These are phyloP conservation scores for Carabus problematicus DNA, from an alignment of 2,888 invertebrate species.

Conservation along the genomic window DNA sequence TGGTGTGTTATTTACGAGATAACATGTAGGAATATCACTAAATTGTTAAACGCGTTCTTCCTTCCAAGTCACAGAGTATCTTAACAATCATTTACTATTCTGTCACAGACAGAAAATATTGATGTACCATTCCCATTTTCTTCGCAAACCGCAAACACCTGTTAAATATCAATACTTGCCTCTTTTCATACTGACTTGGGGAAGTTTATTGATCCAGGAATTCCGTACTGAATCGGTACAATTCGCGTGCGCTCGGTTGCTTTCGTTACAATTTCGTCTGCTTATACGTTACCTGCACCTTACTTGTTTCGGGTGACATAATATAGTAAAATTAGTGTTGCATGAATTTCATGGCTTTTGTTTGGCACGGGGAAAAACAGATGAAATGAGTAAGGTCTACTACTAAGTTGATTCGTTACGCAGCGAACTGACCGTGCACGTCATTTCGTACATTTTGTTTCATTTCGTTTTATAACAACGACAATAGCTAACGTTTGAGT, in stretches of 20 bases:
- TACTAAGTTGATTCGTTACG: constrained; percentile 20
- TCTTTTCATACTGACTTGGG: constrained; percentile 34
- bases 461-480: constrained; percentile 18
- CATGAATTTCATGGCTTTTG: constrained; percentile 22
- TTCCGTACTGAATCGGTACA: constrained; percentile 34
- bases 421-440: not conserved
- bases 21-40: constrained; percentile 17
- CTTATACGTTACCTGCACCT: constrained; percentile 19
- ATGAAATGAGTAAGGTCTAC: not conserved
- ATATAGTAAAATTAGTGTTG: constrained; percentile 10
- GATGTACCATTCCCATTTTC: not conserved
- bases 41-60: constrained; percentile 25
- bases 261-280: constrained; percentile 34
- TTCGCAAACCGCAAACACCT: constrained; percentile 27
- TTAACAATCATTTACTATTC: constrained; percentile 20
- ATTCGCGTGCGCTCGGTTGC: constrained; percentile 26
- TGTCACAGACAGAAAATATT: constrained; percentile 23
- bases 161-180: constrained; percentile 39
- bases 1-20: not conserved
- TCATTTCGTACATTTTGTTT: constrained; percentile 20
- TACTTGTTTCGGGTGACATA: not conserved
- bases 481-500: constrained; percentile 9
- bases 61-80: not conserved
- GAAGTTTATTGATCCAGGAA: constrained; percentile 40
- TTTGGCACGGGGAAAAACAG: constrained; percentile 8